These are phyloP conservation scores for Chaitophorus viminalis DNA, from an alignment of 2,888 invertebrate species.

Conservation along the genomic window DNA sequence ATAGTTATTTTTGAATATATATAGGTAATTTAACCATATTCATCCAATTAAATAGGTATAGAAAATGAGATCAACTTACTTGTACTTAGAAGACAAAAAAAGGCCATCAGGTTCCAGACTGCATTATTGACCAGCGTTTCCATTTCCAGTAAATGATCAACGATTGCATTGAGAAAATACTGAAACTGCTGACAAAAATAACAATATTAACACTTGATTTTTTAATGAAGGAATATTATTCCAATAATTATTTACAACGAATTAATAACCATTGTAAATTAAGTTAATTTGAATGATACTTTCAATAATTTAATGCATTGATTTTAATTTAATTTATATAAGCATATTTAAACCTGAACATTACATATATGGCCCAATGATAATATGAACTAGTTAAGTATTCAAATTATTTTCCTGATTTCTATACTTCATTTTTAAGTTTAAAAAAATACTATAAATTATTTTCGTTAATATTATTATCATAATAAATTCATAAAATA, in stretches of 20 bases:
- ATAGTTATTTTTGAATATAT: not conserved
- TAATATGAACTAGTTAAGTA: too few relatives aligned
- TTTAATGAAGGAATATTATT: not conserved
- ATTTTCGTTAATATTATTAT: too few relatives aligned
- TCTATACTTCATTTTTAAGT: too few relatives aligned
- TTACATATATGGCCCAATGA: too few relatives aligned
- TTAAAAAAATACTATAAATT: too few relatives aligned
- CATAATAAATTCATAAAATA: too few relatives aligned
- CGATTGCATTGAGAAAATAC: slow-evolving; percentile 50
- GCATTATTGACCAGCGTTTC: slow-evolving; percentile 32
- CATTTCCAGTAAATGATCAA: slow-evolving; percentile 50
- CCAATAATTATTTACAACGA: not conserved
- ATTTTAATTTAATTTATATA: too few relatives aligned
- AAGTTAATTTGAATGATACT: too few relatives aligned
- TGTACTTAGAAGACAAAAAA: slow-evolving; percentile 3
- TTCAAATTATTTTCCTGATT: too few relatives aligned
- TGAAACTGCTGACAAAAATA: slow-evolving; percentile 5
- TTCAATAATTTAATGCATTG: too few relatives aligned
- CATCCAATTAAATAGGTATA: not conserved
- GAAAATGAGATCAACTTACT: slow-evolving; percentile 15
- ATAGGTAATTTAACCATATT: not conserved
- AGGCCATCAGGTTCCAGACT: slow-evolving; percentile 34
- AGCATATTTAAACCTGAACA: too few relatives aligned
- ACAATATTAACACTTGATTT: not conserved
- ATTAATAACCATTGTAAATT: not conserved